A percentile compares a stretch with the other conserved stretches of the same genome.
phyloP scores from a whole-genome alignment of 2,888 invertebrate genomes.

The Cylloceria caligata region DNA sequence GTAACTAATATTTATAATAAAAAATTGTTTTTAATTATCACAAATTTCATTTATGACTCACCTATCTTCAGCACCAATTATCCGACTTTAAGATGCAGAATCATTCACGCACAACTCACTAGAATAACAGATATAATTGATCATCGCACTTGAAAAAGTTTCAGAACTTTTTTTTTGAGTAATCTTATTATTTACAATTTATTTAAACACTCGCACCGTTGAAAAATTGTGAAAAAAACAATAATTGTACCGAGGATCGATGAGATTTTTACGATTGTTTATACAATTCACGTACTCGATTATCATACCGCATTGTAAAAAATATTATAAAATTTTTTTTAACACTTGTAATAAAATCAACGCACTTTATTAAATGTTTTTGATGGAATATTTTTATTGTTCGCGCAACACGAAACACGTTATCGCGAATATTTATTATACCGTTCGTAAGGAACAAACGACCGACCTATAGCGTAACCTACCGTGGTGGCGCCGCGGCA shows the following conservation, averaged over 20 bases:
- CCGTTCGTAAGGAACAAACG: constrained; percentile 51
- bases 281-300: constrained; percentile 32
- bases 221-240: constrained; percentile 3
- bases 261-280: constrained; percentile 33
- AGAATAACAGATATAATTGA: constrained; percentile 36
- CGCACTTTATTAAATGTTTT: constrained; percentile 10
- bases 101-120: constrained; percentile 56
- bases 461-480: constrained; percentile 64
- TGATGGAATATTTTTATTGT: neutral
- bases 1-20: neutral
- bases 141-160: constrained; percentile 47
- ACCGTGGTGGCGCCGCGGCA: constrained; percentile 83
- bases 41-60: constrained; percentile 42
- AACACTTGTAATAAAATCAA: constrained; percentile 23
- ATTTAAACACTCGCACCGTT: constrained; percentile 39
- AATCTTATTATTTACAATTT: neutral
- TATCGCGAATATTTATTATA: constrained; percentile 38
- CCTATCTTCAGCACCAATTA: constrained; percentile 60
- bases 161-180: neutral
- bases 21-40: neutral
- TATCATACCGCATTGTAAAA: constrained; percentile 39
- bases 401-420: constrained; percentile 11
- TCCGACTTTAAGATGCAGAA: constrained; percentile 53
- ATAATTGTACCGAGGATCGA: constrained; percentile 7
- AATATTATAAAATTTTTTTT: neutral